These are phyloP conservation scores for Cheilosia variabilis DNA, from an alignment of 2,888 invertebrate species.

Conservation along the genomic window DNA sequence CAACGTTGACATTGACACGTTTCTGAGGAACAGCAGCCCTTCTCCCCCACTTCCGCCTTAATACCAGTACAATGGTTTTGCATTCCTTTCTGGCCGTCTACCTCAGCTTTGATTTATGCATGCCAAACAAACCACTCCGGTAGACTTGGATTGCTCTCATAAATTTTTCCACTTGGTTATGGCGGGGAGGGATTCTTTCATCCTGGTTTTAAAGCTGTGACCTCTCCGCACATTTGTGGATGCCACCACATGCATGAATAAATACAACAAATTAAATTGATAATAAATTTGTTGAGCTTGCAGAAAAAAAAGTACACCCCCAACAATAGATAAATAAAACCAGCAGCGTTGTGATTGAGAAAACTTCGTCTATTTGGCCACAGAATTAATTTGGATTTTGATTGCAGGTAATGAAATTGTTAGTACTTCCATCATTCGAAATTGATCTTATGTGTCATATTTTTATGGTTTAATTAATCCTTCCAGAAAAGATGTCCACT, in stretches of 20 bases:
- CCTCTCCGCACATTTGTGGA: slow-evolving; percentile 42
- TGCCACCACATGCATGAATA: slow-evolving; percentile 59
- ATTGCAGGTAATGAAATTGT: slow-evolving; percentile 39
- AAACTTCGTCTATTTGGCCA: not conserved
- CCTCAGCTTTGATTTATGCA: slow-evolving; percentile 49
- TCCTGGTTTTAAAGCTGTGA: not conserved
- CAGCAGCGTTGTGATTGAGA: slow-evolving; percentile 3
- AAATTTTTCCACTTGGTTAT: slow-evolving; percentile 39
- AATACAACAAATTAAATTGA: slow-evolving; percentile 50
- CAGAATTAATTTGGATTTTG: slow-evolving; percentile 17
- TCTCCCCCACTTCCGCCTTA: not conserved
- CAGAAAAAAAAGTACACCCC: slow-evolving; percentile 21
- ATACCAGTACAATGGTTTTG: slow-evolving; percentile 7
- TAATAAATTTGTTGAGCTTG: slow-evolving; percentile 51
- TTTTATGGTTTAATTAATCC: slow-evolving; percentile 46
- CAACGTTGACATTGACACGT: slow-evolving; percentile 5
- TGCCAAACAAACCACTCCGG: slow-evolving; percentile 16
- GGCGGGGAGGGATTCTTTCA: not conserved
- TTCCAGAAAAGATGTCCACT: slow-evolving; percentile 3
- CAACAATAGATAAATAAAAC: slow-evolving; percentile 17
- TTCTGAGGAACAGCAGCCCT: not conserved
- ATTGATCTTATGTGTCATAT: slow-evolving; percentile 16
- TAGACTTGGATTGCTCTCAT: slow-evolving; percentile 36
- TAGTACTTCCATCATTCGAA: slow-evolving; percentile 8
- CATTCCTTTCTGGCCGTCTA: slow-evolving; percentile 6